Percentiles rank a stretch among this genome's conserved stretches.
Evolutionary conservation across 2,888 invertebrate species (phyloP).

Genomic region (Mesochorus sp.): DNA sequence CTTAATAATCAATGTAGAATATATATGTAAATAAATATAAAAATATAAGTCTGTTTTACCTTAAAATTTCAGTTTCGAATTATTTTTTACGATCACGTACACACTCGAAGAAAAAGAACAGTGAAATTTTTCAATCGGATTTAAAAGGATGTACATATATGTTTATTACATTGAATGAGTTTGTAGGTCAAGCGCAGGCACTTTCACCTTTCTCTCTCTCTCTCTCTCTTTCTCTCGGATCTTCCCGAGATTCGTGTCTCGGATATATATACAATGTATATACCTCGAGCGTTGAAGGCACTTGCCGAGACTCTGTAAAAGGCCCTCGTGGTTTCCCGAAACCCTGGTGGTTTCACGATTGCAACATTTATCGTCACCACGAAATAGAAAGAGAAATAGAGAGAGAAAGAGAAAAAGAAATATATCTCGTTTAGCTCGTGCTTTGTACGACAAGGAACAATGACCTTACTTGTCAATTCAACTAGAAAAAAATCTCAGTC

Average conservation of each 20-base stretch:
- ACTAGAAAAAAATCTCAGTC: not conserved
- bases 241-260: conserved; percentile 7
- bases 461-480: conserved; percentile 45
- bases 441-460: conserved; percentile 27
- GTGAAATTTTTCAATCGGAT: conserved; percentile 14
- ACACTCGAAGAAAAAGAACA: conserved; percentile 1
- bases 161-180: conserved; percentile 24
- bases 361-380: conserved; percentile 36
- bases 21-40: not conserved
- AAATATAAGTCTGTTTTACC: conserved; percentile 1
- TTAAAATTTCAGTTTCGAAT: not conserved
- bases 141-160: not conserved
- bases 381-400: not conserved
- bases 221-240: conserved; percentile 10
- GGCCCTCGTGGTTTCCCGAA: conserved; percentile 47
- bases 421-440: not conserved
- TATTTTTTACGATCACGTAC: not conserved
- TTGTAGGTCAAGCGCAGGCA: conserved; percentile 72
- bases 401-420: not conserved
- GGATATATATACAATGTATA: not conserved
- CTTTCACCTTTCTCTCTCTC: conserved; percentile 75
- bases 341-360: too few species aligned
- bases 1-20: too few species aligned
- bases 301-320: conserved; percentile 45
- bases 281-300: conserved; percentile 4